Evolutionary conservation across 2,113 vertebrate genomes (phyloP).

Genomic region (Gopherus evgoodei): DNA sequence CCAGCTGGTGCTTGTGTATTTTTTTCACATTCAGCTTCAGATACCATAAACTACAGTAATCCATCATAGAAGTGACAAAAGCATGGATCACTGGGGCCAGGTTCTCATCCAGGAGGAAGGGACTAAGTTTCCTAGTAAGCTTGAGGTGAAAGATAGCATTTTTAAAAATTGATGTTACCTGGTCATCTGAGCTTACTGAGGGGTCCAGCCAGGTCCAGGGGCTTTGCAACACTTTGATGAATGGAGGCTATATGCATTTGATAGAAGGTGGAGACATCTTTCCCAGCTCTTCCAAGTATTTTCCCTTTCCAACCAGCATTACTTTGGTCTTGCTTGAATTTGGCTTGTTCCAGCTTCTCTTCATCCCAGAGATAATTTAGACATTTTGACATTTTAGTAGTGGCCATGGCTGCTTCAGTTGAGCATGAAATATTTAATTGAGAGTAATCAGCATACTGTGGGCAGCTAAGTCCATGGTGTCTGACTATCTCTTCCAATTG

Average conservation of each 20-base stretch:
- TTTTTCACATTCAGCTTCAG: too few species aligned
- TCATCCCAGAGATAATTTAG: background rate
- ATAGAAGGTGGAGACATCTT: constrained; percentile 32
- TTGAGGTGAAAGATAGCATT: constrained; percentile 19
- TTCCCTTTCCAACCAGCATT: accelerated
- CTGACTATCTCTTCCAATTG: background rate
- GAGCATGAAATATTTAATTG: accelerated
- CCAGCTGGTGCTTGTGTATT: too few species aligned
- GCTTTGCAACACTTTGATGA: background rate
- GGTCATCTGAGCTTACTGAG: background rate
- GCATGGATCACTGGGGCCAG: too few species aligned
- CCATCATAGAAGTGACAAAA: too few species aligned
- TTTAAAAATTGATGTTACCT: constrained; percentile 41
- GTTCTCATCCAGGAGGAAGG: too few species aligned
- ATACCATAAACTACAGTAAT: too few species aligned
- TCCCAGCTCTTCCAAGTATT: background rate
- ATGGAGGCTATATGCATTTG: constrained; percentile 40
- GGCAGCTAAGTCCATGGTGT: background rate
- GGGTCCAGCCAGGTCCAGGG: background rate
- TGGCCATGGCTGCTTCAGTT: background rate
- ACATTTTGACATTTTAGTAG: too few species aligned
- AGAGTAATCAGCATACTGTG: accelerated
- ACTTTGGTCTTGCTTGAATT: accelerated
- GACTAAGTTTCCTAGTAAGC: background rate
- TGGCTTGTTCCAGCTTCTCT: accelerated